Base-by-base conservation (phyloP, 2,113 vertebrate species). In the Thamnophis sirtalis region DNA sequence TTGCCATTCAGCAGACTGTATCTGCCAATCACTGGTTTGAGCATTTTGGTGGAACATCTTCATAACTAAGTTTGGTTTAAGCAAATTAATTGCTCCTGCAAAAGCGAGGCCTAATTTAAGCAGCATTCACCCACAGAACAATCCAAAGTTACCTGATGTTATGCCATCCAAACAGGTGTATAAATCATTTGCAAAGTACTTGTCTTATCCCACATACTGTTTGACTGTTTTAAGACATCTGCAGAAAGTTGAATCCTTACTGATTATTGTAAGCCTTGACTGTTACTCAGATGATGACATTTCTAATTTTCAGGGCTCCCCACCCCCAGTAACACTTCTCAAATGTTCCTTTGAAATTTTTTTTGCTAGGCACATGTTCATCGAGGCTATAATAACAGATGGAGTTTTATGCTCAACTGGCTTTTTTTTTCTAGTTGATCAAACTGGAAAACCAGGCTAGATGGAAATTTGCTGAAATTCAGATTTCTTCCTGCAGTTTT, bases 401-500 rank as follows among this genome's bases (percentile, higher is more conserved):
- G 97, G 97, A 94, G 87, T 94, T 92, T 97, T 97, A 95, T 95
- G 94, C 95, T 95, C 86, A 94, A 92, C 94, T 95, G 96, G 63
- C 60, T 93, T 91, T 89, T 60, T 92, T 92, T 87, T 68, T 38
- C 84, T 60, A 95, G 93, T 56, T 21, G 95, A 95, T 97, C 0
- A 1, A 95, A 97, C 96, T 6, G 3, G 96, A 90, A 94, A 96
- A 93, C 58, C 93, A 96, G 68, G 85, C 51, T 95, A 92, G 92
- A 96, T 50, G 89, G 92, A 95, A 97, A 94, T 95, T 96, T 97
- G 96, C 96, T 97, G 96, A 97, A 97, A 97, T 97, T 96, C 95
- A 95, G 94, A 96, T 96, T 95, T 95, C 93, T 96, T 96, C 94
- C 90, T 91, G 86, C 93, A 95, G 90, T 94, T 97, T 96, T 96